phyloP scores from a whole-genome alignment of 1,140 invertebrate genomes.

The Venustaconcha ellipsiformis region DNA sequence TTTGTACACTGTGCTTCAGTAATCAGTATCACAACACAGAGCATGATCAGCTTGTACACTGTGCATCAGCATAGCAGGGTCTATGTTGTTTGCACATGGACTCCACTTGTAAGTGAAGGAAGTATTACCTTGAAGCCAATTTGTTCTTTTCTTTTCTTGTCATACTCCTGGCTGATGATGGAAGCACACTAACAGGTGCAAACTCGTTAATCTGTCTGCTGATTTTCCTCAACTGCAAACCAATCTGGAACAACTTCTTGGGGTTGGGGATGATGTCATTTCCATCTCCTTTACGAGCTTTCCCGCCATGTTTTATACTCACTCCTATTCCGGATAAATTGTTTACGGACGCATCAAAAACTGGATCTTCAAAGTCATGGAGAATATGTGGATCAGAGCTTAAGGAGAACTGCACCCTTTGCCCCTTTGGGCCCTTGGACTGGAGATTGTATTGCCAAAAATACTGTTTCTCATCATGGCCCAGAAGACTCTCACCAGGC shows the following conservation, averaged over 20 bases:
- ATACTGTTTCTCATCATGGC: slow-evolving; percentile 71
- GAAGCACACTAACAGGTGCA: slow-evolving; percentile 93
- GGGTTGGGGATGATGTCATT: slow-evolving; percentile 97
- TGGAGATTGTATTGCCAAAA: slow-evolving; percentile 99
- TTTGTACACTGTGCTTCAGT: too few species aligned
- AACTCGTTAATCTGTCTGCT: slow-evolving; percentile 93
- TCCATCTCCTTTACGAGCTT: slow-evolving; percentile 96
- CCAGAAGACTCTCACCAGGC: slow-evolving; percentile 26
- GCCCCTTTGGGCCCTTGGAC: slow-evolving; percentile 94
- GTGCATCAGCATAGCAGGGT: too few species aligned
- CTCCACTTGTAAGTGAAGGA: too few species aligned
- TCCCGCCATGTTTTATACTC: slow-evolving; percentile 77
- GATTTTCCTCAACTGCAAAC: slow-evolving; percentile 93
- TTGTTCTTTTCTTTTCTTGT: slow-evolving; percentile 98
- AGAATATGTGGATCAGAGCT: slow-evolving; percentile 94
- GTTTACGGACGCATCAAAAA: slow-evolving; percentile 58
- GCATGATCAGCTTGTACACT: too few species aligned
- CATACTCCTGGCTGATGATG: slow-evolving; percentile 80
- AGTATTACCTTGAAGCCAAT: slow-evolving; percentile 82
- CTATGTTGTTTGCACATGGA: too few species aligned
- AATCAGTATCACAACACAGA: too few species aligned
- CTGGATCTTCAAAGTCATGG: slow-evolving; percentile 73
- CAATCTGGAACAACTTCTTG: slow-evolving; percentile 89
- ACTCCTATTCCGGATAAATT: slow-evolving; percentile 33
- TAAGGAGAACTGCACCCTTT: slow-evolving; percentile 57